phyloP scores from a whole-genome alignment of 2,888 invertebrate species.

The Sphaerophoria taeniata region DNA sequence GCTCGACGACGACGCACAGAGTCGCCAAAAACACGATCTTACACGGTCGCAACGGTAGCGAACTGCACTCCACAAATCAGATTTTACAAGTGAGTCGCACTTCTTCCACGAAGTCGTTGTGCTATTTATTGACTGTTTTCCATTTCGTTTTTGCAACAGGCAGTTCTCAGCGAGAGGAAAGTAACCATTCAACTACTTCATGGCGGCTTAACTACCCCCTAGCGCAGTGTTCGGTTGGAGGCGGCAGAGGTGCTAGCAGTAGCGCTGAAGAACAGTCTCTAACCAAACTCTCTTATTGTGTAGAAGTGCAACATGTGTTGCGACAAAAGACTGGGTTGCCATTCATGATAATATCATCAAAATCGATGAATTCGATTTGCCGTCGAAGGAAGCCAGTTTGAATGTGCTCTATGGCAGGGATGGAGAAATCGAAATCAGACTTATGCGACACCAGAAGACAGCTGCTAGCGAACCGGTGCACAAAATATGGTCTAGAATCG shows the following conservation, averaged over 20 bases:
- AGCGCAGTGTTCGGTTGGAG: conserved; percentile 47
- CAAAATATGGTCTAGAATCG: conserved; percentile 54
- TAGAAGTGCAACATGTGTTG: conserved; percentile 39
- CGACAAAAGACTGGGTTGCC: conserved; percentile 12
- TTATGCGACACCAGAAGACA: conserved; percentile 59
- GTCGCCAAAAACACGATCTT: conserved; percentile 85
- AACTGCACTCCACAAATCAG: conserved; percentile 83
- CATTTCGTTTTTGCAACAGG: conserved; percentile 76
- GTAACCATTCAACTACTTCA: conserved; percentile 77
- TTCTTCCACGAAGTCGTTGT: too few relatives aligned
- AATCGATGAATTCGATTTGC: conserved; percentile 73
- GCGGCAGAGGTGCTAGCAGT: too few relatives aligned
- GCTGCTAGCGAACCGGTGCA: conserved; percentile 39
- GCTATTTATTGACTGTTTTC: too few relatives aligned
- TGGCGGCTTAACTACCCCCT: conserved; percentile 62
- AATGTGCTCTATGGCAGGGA: conserved; percentile 72
- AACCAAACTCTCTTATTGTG: conserved; percentile 56
- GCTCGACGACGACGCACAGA: conserved; percentile 82
- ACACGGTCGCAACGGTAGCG: conserved; percentile 83
- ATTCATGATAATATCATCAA: conserved; percentile 65
- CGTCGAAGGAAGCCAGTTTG: conserved; percentile 74
- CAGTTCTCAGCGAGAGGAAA: conserved; percentile 80
- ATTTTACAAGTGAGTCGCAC: conserved; percentile 83
- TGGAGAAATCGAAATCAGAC: conserved; percentile 74
- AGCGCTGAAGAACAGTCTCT: conserved; percentile 57